Percentiles rank a stretch among this genome's conserved stretches.
Conservation (phyloP, 2,797 vertebrate species). For the Neopelma chrysocephalum region DNA sequence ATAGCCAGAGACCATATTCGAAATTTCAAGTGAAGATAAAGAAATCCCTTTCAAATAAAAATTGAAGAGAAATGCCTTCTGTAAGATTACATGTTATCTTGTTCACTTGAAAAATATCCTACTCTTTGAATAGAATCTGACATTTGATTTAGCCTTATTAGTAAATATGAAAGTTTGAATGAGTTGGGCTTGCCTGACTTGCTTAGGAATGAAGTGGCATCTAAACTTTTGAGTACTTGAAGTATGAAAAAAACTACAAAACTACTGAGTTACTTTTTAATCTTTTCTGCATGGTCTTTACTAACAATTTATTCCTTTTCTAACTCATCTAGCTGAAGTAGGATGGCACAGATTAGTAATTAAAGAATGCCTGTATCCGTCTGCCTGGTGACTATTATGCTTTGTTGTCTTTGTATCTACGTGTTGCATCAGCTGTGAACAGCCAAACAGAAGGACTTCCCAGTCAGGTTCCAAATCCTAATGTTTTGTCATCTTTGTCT, state of each 20-base stretch:
- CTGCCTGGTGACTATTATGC: neutral
- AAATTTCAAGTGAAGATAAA: neutral
- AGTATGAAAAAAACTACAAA: neutral
- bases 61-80: neutral
- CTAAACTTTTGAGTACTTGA: neutral
- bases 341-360: neutral
- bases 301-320: neutral
- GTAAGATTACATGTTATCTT: neutral
- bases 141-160: neutral
- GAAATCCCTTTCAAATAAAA: neutral
- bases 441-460: neutral
- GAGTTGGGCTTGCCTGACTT: neutral
- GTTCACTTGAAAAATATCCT: neutral
- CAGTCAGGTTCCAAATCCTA: neutral
- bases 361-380: conserved; percentile 4
- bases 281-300: neutral
- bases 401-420: neutral
- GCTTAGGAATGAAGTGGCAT: neutral
- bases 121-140: neutral
- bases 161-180: neutral
- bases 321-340: neutral
- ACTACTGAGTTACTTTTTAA: neutral
- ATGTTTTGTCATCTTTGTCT: conserved; percentile 41
- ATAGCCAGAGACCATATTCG: neutral
- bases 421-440: neutral